Conservation (phyloP, 2,888 invertebrate species). For the Brachycybe producta region DNA sequence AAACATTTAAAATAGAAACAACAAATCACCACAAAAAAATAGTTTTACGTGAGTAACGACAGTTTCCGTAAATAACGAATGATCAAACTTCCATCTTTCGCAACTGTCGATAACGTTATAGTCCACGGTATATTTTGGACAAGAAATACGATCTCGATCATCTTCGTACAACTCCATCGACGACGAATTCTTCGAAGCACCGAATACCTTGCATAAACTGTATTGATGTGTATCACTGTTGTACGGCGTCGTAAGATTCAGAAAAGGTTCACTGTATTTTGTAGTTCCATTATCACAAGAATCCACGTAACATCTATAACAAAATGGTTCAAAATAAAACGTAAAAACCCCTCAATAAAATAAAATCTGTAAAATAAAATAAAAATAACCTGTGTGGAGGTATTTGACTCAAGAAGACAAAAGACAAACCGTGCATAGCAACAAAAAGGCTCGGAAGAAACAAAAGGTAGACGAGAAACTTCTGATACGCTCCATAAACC, state of each 20-base stretch:
- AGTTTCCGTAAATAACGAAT: background rate
- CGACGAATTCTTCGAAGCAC: background rate
- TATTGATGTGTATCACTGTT: background rate
- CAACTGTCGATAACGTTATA: constrained; percentile 2
- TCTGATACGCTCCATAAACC: constrained; percentile 57
- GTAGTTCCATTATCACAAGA: constrained; percentile 8
- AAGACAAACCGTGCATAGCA: constrained; percentile 59
- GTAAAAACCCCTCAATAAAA: background rate
- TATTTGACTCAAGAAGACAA: constrained; percentile 54
- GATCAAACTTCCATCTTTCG: constrained; percentile 9
- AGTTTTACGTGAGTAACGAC: constrained; percentile 3
- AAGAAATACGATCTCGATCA: no score
- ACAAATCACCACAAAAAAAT: background rate
- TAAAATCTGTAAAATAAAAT: no score
- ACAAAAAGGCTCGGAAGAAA: constrained; percentile 56
- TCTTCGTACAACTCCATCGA: no score
- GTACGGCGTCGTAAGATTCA: constrained; percentile 5
- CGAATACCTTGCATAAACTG: background rate
- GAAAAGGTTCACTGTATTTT: constrained; percentile 5
- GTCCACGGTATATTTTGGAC: constrained; percentile 2
- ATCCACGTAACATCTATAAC: constrained; percentile 4
- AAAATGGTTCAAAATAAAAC: background rate
- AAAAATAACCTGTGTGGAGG: constrained; percentile 37
- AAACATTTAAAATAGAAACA: background rate
- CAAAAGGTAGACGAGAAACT: constrained; percentile 50